phyloP scores from a whole-genome alignment of 2,113 vertebrate genomes.

The Zootoca vivipara region DNA sequence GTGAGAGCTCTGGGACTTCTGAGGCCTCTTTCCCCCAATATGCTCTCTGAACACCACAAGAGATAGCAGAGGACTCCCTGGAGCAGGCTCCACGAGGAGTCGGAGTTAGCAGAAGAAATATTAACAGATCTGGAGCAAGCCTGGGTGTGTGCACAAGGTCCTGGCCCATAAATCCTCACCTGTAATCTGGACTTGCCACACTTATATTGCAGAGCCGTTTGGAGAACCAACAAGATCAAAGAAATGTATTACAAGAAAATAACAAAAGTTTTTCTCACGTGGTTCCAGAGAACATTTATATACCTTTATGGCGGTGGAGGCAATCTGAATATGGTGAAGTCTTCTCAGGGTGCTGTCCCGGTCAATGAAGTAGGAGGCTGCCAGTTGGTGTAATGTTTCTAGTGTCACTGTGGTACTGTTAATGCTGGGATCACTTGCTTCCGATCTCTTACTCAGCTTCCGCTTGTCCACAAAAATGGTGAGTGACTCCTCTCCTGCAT shows the following conservation, averaged over 20 bases:
- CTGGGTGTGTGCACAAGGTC: neutral
- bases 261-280: fast-evolving
- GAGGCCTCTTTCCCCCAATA: too few species aligned
- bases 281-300: neutral
- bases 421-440: slow-evolving; percentile 80
- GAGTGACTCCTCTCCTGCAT: slow-evolving; percentile 93
- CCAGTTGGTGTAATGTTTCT: slow-evolving; percentile 82
- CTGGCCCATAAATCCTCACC: neutral
- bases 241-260: too few species aligned
- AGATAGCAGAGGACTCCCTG: neutral
- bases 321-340: slow-evolving; percentile 87
- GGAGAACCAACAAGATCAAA: neutral
- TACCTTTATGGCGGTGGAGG: slow-evolving; percentile 89
- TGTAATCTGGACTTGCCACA: too few species aligned
- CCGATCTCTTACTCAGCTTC: slow-evolving; percentile 90
- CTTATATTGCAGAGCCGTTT: neutral
- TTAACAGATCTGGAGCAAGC: neutral
- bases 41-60: neutral
- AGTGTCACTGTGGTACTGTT: slow-evolving; percentile 83
- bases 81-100: neutral
- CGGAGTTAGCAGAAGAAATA: neutral
- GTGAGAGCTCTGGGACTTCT: neutral
- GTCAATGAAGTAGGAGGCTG: slow-evolving; percentile 88
- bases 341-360: slow-evolving; percentile 82
- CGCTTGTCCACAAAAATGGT: slow-evolving; percentile 98